phyloP scores from a whole-genome alignment of 2,797 vertebrate genomes.

The Bovichtus diacanthus region DNA sequence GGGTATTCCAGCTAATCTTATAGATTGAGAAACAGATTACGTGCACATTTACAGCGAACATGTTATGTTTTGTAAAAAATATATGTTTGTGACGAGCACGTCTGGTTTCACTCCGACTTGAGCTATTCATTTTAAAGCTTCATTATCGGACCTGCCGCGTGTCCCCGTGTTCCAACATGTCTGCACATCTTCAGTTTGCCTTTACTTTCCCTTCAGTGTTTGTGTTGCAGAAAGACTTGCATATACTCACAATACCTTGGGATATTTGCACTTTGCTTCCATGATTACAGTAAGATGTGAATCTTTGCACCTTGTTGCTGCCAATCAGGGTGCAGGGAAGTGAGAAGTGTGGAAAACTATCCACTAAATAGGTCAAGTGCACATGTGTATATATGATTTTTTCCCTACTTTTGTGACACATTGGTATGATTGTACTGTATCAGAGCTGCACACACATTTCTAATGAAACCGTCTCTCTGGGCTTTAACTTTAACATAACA shows the following conservation, averaged over 20 bases:
- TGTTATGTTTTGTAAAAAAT: neutral
- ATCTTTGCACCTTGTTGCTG: neutral
- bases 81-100: conserved; percentile 12
- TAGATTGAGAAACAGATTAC: neutral
- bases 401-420: neutral
- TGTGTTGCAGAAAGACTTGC: neutral
- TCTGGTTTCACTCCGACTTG: conserved; percentile 44
- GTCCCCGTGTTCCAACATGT: neutral
- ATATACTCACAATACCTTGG: too few relatives aligned
- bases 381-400: too few relatives aligned
- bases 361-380: too few relatives aligned
- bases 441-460: neutral
- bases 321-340: neutral
- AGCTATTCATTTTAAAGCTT: conserved; percentile 29
- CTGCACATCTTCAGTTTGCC: neutral
- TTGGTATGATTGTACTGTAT: neutral
- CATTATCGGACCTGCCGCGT: neutral
- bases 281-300: too few relatives aligned
- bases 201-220: neutral
- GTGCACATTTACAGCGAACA: neutral
- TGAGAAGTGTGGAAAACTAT: neutral
- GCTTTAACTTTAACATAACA: neutral
- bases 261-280: neutral
- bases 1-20: conserved; percentile 25
- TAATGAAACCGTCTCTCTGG: neutral